A percentile compares a stretch with the other conserved stretches of the same genome.
phyloP scores from a whole-genome alignment of 1,140 invertebrate genomes.

The Idris sp. region DNA sequence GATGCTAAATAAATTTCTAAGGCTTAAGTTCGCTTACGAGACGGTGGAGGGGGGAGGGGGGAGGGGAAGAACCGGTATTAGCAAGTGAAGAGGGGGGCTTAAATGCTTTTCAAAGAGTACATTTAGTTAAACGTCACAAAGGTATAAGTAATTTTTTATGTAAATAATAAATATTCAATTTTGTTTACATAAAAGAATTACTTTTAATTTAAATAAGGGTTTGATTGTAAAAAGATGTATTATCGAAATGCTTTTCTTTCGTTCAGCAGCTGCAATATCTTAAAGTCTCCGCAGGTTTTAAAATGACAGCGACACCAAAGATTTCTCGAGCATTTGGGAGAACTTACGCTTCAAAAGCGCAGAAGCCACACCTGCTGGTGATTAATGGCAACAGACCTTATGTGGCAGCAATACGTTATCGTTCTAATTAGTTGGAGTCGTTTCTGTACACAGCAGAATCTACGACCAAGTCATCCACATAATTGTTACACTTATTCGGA shows the following conservation, averaged over 20 bases:
- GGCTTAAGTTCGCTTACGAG: no score
- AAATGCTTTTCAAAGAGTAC: conserved; percentile 27
- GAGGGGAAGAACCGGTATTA: no score
- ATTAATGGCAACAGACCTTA: conserved; percentile 52
- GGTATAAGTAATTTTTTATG: no score
- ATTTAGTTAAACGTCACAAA: conserved; percentile 23
- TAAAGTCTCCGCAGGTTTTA: conserved; percentile 48
- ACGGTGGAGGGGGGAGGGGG: not conserved
- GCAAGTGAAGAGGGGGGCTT: conserved; percentile 4
- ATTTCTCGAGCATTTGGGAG: conserved; percentile 38
- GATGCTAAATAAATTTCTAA: conserved; percentile 27
- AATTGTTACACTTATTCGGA: conserved; percentile 43
- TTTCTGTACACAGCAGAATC: conserved; percentile 42
- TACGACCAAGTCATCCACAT: conserved; percentile 44
- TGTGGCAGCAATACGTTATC: conserved; percentile 55
- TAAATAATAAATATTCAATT: no score
- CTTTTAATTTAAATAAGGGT: conserved; percentile 8
- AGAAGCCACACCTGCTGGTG: conserved; percentile 53
- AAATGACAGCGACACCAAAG: conserved; percentile 35
- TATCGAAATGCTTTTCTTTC: conserved; percentile 27
- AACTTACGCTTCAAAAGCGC: conserved; percentile 37
- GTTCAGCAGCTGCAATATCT: conserved; percentile 25
- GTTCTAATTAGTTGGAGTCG: conserved; percentile 62
- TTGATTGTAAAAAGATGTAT: not conserved
- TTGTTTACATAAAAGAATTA: no score